phyloP scores from a whole-genome alignment of 2,888 invertebrate species.

The Dromius quadrimaculatus region DNA sequence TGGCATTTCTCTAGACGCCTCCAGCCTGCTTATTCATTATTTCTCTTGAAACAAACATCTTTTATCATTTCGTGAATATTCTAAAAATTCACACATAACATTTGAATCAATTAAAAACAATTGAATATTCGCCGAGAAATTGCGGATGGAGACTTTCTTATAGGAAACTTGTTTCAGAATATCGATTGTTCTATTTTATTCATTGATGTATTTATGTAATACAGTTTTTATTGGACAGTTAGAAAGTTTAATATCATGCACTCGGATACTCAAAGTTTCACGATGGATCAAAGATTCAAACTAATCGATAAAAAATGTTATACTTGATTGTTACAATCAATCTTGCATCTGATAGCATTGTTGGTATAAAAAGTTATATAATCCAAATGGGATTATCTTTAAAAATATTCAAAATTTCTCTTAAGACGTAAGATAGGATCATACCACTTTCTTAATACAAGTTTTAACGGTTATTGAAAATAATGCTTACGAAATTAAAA shows the following conservation, averaged over 20 bases:
- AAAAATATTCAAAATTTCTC: neutral
- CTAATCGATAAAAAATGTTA: slow-evolving; percentile 23
- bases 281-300: slow-evolving; percentile 36
- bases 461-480: neutral
- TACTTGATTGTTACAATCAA: slow-evolving; percentile 35
- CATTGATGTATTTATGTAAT: slow-evolving; percentile 30
- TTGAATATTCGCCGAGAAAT: slow-evolving; percentile 19
- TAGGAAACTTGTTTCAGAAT: slow-evolving; percentile 28
- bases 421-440: neutral
- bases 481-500: neutral
- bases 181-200: slow-evolving; percentile 38
- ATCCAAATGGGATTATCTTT: neutral
- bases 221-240: slow-evolving; percentile 29
- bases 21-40: slow-evolving; percentile 15
- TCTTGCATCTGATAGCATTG: slow-evolving; percentile 25
- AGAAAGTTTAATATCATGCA: slow-evolving; percentile 40
- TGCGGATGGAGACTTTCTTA: slow-evolving; percentile 13
- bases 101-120: neutral
- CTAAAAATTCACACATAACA: neutral
- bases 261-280: too few relatives aligned
- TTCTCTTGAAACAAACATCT: slow-evolving; percentile 10
- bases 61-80: slow-evolving; percentile 6
- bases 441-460: neutral
- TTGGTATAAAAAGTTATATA: slow-evolving; percentile 1
- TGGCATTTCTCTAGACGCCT: slow-evolving; percentile 8